phyloP scores from a whole-genome alignment of 2,797 vertebrate species.

The Hemitrygon akajei region DNA sequence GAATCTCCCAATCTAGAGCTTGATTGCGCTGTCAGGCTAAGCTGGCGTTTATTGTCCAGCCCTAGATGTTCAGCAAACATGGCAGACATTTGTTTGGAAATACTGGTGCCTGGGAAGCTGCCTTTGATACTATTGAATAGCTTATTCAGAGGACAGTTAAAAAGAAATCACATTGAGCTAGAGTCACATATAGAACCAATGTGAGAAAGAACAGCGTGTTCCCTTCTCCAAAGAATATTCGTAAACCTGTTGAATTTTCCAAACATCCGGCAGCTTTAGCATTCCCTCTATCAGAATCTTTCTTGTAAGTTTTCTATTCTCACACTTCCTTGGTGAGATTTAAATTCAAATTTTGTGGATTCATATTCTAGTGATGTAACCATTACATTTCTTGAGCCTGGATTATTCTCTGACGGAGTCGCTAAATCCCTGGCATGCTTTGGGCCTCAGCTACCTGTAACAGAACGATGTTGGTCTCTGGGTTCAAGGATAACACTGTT shows the following conservation, averaged over 20 bases:
- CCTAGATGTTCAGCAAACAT: background rate
- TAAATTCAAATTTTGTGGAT: background rate
- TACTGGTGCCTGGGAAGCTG: background rate
- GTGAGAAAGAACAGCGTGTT: background rate
- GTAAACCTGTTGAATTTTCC: background rate
- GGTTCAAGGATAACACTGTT: background rate
- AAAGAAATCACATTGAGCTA: background rate
- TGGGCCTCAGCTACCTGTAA: no score
- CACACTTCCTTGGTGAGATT: background rate
- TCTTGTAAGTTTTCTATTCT: background rate
- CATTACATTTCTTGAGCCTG: background rate
- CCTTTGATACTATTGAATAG: background rate
- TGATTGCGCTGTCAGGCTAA: background rate
- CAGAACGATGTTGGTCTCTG: background rate
- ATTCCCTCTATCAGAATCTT: background rate
- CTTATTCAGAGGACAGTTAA: background rate
- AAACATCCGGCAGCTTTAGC: background rate
- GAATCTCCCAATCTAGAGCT: background rate
- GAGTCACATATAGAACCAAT: background rate
- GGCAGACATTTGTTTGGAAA: background rate
- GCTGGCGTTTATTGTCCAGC: background rate
- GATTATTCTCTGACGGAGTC: background rate
- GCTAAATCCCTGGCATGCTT: background rate
- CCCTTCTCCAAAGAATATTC: background rate
- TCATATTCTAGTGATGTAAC: background rate